Evolutionary conservation across 2,113 vertebrate genomes (phyloP), one percentile per base, ranked within the genome.

Genomic region (Cinclus cinclus): DNA sequence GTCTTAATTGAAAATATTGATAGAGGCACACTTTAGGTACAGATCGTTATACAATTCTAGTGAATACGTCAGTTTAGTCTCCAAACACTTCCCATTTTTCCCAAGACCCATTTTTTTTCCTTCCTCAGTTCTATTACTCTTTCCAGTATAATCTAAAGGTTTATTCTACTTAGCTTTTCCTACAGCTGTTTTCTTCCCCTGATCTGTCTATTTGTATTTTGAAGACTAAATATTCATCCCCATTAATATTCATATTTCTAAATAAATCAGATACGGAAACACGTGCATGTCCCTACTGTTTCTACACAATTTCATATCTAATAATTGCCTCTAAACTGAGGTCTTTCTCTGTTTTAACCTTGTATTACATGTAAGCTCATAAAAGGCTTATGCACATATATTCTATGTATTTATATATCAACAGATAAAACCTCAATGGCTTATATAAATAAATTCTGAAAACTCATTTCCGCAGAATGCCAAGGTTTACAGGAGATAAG

Each of bases 1-100:
- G 25, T 68, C 52, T 87, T 95, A 92, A 95, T 96, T 95, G 80
- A 90, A 96, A 90, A 89, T 93, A 96, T 91, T 85, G 88, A 91
- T 85, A 94, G 41, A 64, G 14, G 27, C 14, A 85, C 33, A 84
- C 22, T 94, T 92, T 77, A 81, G 62, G 67, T 28, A 87, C 35
- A 81, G 37, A 83, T 89, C 2, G 0, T 95, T 90, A 70, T 53
- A 16, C 33, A 79, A 84, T 84, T 92, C 31, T 83, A 52, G 33
- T 68, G 63, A 70, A 79, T 60, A 28, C 21, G 30, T 53, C 39
- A 78, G 21, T 88, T 90, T 64, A 76, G 19, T 80, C 46, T 89
- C 58, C 1, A 7, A 92, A 88, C 22, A 35, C 20, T 79, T 92
- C 30, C 10, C 11, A 42, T 90, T 88, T 92, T 73, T 15, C 53